phyloP scores from a whole-genome alignment of 2,113 vertebrate species.

The Thermophis baileyi region DNA sequence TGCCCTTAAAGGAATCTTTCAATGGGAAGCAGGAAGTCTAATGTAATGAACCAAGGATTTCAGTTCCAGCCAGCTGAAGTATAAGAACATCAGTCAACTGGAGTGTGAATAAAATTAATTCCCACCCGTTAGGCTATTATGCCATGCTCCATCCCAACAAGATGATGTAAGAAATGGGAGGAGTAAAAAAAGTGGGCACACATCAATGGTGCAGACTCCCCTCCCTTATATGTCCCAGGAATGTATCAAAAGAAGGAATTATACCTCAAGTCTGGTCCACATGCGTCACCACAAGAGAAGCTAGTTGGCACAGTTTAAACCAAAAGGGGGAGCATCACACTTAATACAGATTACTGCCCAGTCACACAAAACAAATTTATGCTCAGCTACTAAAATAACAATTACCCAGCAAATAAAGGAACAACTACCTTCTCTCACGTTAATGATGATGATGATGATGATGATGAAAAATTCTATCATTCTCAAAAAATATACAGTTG shows the following conservation, averaged over 20 bases:
- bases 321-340: background rate
- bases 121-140: background rate
- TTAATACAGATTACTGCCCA: background rate
- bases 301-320: background rate
- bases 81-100: background rate
- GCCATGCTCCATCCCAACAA: background rate
- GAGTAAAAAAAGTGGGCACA: background rate
- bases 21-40: background rate
- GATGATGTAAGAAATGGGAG: background rate
- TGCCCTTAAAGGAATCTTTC: background rate
- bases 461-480: slow-evolving; percentile 45
- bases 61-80: background rate
- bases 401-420: background rate
- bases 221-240: background rate
- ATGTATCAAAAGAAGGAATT: background rate
- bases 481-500: slow-evolving; percentile 11
- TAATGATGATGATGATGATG: background rate
- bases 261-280: background rate
- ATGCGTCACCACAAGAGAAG: background rate
- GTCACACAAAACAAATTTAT: background rate
- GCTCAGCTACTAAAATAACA: background rate
- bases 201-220: background rate
- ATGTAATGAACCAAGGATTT: background rate
- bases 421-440: background rate
- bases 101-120: background rate